Percentiles rank a stretch among this genome's conserved stretches.
Evolutionary conservation across 1,140 invertebrate species (phyloP).

Genomic region (Cotesia vestalis): DNA sequence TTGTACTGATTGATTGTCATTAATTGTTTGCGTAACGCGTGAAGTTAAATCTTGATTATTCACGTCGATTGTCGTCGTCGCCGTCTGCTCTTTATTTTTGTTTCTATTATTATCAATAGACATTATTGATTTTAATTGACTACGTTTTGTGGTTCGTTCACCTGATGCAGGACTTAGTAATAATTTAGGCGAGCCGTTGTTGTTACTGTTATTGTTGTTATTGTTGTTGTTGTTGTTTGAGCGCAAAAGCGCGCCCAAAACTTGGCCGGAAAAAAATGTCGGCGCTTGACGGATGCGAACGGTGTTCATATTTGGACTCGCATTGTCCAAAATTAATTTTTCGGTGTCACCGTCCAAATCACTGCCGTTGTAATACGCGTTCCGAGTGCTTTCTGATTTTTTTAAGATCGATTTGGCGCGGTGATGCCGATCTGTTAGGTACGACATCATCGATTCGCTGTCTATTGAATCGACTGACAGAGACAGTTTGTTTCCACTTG

Average conservation of each 20-base stretch:
- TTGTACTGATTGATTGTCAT: slow-evolving; percentile 38
- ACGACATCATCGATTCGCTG: slow-evolving; percentile 67
- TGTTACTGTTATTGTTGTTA: slow-evolving; percentile 21
- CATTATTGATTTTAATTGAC: slow-evolving; percentile 49
- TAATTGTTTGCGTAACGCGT: slow-evolving; percentile 47
- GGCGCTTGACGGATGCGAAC: slow-evolving; percentile 63
- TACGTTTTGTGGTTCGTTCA: no score
- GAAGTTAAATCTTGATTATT: no score
- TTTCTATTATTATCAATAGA: slow-evolving; percentile 37
- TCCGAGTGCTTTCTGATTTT: slow-evolving; percentile 72
- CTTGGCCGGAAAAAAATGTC: slow-evolving; percentile 56
- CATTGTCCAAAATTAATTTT: slow-evolving; percentile 76
- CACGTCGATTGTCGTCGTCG: slow-evolving; percentile 39
- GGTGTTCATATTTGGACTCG: slow-evolving; percentile 58
- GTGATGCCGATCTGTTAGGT: slow-evolving; percentile 65
- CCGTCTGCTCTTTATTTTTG: slow-evolving; percentile 18
- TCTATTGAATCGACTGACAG: slow-evolving; percentile 78
- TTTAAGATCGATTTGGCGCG: slow-evolving; percentile 81
- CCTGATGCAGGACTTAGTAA: no score
- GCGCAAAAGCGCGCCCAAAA: slow-evolving; percentile 60
- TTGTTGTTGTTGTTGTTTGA: slow-evolving; percentile 59
- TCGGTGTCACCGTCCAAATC: slow-evolving; percentile 75
- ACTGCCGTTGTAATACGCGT: slow-evolving; percentile 58
- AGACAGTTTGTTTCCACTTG: slow-evolving; percentile 74
- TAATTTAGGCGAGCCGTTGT: slow-evolving; percentile 21